Evolutionary conservation across 2,113 vertebrate genomes (phyloP).

Genomic region (Odocoileus virginianus): DNA sequence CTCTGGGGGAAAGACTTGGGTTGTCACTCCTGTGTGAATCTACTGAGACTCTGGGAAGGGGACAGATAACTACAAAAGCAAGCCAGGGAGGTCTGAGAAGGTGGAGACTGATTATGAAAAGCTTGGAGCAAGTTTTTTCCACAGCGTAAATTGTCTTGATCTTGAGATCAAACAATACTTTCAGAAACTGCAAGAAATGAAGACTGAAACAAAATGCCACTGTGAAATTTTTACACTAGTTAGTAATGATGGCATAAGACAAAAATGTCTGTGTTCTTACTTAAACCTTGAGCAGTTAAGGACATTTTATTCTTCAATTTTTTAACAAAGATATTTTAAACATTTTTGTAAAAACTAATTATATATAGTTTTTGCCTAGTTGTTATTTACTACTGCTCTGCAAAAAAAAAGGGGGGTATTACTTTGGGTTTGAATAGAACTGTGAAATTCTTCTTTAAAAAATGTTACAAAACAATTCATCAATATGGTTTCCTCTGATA

Average conservation of each 20-base stretch:
- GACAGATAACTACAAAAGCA: not conserved
- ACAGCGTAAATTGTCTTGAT: not conserved
- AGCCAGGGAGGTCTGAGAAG: not conserved
- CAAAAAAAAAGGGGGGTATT: not conserved
- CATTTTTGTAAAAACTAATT: not conserved
- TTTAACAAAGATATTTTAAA: not conserved
- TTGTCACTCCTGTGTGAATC: not conserved
- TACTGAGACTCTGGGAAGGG: not conserved
- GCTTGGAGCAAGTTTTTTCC: not conserved
- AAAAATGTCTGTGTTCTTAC: not conserved
- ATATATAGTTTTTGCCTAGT: not conserved
- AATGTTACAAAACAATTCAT: not conserved
- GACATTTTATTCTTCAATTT: not conserved
- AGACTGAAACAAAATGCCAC: not conserved
- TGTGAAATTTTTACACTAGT: not conserved
- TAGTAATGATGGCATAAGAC: not conserved
- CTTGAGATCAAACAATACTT: conserved; percentile 4
- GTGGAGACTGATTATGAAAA: not conserved
- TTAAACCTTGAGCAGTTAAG: not conserved
- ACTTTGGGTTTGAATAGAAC: not conserved
- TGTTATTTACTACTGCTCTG: not conserved
- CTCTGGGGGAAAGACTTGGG: conserved; percentile 5
- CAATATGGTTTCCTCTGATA: not conserved
- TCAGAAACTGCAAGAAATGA: not conserved
- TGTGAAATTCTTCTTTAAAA: conserved; percentile 18